Percentiles rank a stretch among this genome's conserved stretches.
Evolutionary conservation across 2,888 invertebrate genomes (phyloP).

Genomic region (Dascillus cervinus): DNA sequence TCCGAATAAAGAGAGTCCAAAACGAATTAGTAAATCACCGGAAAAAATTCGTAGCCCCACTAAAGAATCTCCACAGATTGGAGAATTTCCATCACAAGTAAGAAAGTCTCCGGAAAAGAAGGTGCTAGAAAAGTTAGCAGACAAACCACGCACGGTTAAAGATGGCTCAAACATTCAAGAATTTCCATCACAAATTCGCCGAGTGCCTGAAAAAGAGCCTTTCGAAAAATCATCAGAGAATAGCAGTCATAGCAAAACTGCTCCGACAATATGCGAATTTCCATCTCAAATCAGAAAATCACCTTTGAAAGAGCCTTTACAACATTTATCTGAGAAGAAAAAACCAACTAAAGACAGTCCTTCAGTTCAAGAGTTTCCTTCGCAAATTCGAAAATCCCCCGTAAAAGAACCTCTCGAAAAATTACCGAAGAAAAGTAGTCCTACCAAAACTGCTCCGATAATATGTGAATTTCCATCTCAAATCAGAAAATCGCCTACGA

Average conservation of each 20-base stretch:
- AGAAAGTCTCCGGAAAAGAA: slow-evolving; percentile 6
- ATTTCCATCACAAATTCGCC: slow-evolving; percentile 8
- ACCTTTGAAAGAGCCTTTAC: slow-evolving; percentile 5
- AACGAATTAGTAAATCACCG: slow-evolving; percentile 3
- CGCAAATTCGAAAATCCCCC: slow-evolving; percentile 15
- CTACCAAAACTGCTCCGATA: neutral
- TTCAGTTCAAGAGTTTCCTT: slow-evolving; percentile 22
- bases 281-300: slow-evolving; percentile 4
- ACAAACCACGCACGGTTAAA: slow-evolving; percentile 7
- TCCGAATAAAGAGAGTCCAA: slow-evolving; percentile 1
- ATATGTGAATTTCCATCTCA: slow-evolving; percentile 10
- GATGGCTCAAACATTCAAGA: neutral
- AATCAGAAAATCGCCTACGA: slow-evolving; percentile 7
- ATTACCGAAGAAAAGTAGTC: slow-evolving; percentile 1
- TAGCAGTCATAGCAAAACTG: neutral
- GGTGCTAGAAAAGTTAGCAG: slow-evolving; percentile 6
- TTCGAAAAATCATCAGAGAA: neutral
- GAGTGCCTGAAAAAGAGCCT: slow-evolving; percentile 5
- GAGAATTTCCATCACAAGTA: slow-evolving; percentile 10
- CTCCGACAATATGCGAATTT: slow-evolving; percentile 1
- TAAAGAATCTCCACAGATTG: slow-evolving; percentile 5
- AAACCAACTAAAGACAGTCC: slow-evolving; percentile 11
- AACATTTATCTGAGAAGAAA: slow-evolving; percentile 12
- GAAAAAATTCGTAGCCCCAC: slow-evolving; percentile 5
- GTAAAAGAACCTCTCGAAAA: slow-evolving; percentile 4